Percentiles rank a stretch among this genome's conserved stretches.
Conservation (phyloP, 2,797 vertebrate species). For the Spondyliosoma cantharus region DNA sequence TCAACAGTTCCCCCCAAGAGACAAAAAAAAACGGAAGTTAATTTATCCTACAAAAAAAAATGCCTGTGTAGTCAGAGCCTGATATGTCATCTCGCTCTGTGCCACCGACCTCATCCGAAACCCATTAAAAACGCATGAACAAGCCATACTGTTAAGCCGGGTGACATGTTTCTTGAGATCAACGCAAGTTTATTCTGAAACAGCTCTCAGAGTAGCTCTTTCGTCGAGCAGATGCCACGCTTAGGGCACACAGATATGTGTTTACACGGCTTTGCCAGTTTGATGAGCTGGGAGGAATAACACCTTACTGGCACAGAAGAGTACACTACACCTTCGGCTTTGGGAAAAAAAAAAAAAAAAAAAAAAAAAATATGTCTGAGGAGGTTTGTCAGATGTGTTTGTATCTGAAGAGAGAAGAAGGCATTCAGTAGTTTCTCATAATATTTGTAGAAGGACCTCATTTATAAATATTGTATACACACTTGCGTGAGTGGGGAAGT, state of each 20-base stretch:
- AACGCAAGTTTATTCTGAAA: constrained; percentile 37
- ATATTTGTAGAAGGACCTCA: constrained; percentile 25
- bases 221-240: constrained; percentile 28
- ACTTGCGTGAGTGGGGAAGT: not conserved
- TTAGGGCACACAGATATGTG: constrained; percentile 42
- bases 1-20: not conserved
- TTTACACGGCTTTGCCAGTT: constrained; percentile 59
- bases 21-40: not conserved
- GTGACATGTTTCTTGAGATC: constrained; percentile 33
- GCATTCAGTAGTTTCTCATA: constrained; percentile 14
- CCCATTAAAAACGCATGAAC: constrained; percentile 27
- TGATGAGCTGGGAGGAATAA: constrained; percentile 50
- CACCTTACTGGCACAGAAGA: constrained; percentile 35
- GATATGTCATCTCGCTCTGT: not conserved
- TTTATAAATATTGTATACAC: constrained; percentile 10
- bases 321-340: constrained; percentile 26
- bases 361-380: constrained; percentile 32
- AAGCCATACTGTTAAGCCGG: not conserved
- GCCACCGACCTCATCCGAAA: not conserved
- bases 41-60: constrained; percentile 4
- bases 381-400: constrained; percentile 38
- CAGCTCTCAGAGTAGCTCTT: constrained; percentile 22
- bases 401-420: constrained; percentile 6
- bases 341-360: not conserved
- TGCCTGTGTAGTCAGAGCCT: not conserved